A percentile compares a stretch with the other conserved stretches of the same genome.
Evolutionary conservation across 2,113 vertebrate species (phyloP).

Genomic region (Pelusios castaneus): DNA sequence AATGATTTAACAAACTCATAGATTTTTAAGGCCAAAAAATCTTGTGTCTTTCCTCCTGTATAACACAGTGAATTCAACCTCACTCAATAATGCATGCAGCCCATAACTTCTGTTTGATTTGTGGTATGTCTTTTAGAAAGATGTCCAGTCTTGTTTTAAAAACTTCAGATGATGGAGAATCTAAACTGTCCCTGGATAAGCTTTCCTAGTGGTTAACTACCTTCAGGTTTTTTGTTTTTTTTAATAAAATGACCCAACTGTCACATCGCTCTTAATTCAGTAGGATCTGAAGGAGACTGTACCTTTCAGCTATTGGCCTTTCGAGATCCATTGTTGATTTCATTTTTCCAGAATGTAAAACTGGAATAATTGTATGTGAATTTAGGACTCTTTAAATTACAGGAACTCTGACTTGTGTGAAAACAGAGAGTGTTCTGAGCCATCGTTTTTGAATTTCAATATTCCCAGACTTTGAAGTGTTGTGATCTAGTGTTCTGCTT

Average conservation of each 20-base stretch:
- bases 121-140: not conserved
- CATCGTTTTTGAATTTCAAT: not conserved
- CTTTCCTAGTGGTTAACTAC: not conserved
- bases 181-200: not conserved
- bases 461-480: not conserved
- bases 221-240: too few relatives aligned
- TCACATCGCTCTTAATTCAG: conserved; percentile 32
- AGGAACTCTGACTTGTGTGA: fast-evolving
- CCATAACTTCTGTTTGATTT: not conserved
- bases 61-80: fast-evolving
- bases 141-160: not conserved
- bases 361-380: conserved; percentile 18
- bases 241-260: not conserved
- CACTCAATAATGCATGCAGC: not conserved
- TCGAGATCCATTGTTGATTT: conserved; percentile 29
- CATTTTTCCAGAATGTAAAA: not conserved
- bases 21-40: not conserved
- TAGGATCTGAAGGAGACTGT: conserved; percentile 8
- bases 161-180: not conserved
- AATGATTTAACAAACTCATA: not conserved
- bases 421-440: too few relatives aligned
- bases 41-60: not conserved
- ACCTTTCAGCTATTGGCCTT: not conserved
- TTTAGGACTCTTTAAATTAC: not conserved
- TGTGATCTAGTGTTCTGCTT: not conserved